phyloP scores from a whole-genome alignment of 1,140 invertebrate species.

The Cyphomyrmex costatus region DNA sequence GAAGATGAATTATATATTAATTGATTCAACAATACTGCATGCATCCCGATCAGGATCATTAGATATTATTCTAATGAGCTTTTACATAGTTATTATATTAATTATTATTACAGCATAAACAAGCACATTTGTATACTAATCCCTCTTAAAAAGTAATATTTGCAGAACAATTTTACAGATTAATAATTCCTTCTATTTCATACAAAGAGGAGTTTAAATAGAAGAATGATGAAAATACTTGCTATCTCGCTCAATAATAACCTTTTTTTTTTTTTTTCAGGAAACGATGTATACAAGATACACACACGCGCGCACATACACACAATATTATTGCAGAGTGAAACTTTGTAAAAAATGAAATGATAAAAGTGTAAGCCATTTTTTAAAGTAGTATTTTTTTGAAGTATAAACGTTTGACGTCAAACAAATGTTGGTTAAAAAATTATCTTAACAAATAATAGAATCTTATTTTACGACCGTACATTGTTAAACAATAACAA shows the following conservation, averaged over 20 bases:
- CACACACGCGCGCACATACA: no score
- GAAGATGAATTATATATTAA: neutral
- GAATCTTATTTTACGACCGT: no score
- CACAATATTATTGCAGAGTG: no score
- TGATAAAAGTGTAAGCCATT: no score
- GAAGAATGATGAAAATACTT: neutral
- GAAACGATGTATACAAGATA: neutral
- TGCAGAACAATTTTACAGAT: neutral
- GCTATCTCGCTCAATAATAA: slow-evolving; percentile 64
- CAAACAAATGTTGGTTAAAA: no score
- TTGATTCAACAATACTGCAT: slow-evolving; percentile 17
- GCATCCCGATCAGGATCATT: neutral
- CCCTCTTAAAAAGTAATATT: neutral
- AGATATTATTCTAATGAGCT: slow-evolving; percentile 26
- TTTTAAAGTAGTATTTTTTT: no score
- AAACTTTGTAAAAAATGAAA: no score
- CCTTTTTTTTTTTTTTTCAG: slow-evolving; percentile 26
- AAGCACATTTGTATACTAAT: slow-evolving; percentile 28
- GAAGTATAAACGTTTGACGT: no score
- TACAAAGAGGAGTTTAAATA: slow-evolving; percentile 20
- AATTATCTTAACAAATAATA: no score
- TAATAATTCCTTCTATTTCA: slow-evolving; percentile 5
- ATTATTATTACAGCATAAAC: slow-evolving; percentile 39
- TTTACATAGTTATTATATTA: neutral
- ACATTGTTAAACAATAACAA: no score